phyloP scores from a whole-genome alignment of 2,888 invertebrate species.

The Heteromyza rotundicornis region DNA sequence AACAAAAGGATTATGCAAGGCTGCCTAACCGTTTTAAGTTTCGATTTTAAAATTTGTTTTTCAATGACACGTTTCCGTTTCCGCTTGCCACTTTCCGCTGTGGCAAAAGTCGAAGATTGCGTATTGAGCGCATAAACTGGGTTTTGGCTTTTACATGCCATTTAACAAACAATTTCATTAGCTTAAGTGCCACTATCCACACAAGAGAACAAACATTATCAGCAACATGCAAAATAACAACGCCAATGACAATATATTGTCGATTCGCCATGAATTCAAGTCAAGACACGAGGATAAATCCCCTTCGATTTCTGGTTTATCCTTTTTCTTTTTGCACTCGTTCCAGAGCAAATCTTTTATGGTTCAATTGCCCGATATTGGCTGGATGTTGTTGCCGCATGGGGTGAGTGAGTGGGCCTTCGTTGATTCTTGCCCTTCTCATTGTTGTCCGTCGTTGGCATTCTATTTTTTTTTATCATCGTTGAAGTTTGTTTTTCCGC shows the following conservation, averaged over 20 bases:
- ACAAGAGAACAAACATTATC: not conserved
- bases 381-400: too few relatives aligned
- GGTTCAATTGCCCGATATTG: conserved; percentile 9
- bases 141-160: conserved; percentile 53
- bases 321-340: not conserved
- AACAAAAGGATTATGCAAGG: too few relatives aligned
- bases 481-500: conserved; percentile 59
- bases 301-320: not conserved
- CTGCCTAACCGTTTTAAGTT: conserved; percentile 7
- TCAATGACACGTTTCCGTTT: conserved; percentile 51
- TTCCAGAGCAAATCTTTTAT: conserved; percentile 8
- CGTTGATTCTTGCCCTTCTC: conserved; percentile 15
- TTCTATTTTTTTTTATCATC: conserved; percentile 17
- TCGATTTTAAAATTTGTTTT: conserved; percentile 32
- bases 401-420: too few relatives aligned
- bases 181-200: conserved; percentile 49
- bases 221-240: conserved; percentile 15
- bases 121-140: not conserved
- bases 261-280: not conserved
- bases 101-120: too few relatives aligned
- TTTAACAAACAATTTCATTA: conserved; percentile 60
- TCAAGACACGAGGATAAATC: not conserved
- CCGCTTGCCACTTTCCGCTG: conserved; percentile 29
- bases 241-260: not conserved
- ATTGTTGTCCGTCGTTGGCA: conserved; percentile 1